These are phyloP conservation scores for Gandaritis pyraliata DNA, from an alignment of 2,888 invertebrate genomes.

Conservation along the genomic window DNA sequence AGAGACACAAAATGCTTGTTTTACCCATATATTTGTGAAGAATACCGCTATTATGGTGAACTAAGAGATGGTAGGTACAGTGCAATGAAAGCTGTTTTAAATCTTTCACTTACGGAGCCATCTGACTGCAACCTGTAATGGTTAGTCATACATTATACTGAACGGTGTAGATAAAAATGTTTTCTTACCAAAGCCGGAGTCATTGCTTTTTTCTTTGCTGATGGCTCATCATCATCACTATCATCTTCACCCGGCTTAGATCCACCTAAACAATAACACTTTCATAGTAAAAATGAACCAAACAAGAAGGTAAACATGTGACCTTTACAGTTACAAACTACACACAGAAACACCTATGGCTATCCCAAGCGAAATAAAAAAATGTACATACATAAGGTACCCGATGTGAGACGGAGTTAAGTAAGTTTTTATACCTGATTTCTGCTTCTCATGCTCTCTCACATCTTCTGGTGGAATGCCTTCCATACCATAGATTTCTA, in stretches of 20 bases:
- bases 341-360: conserved; percentile 67
- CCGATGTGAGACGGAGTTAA: conserved; percentile 59
- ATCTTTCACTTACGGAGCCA: conserved; percentile 4
- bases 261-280: conserved; percentile 74
- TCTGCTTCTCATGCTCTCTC: conserved; percentile 96
- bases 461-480: conserved; percentile 98
- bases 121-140: not conserved
- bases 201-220: conserved; percentile 88
- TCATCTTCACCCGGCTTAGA: conserved; percentile 89
- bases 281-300: conserved; percentile 20
- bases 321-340: conserved; percentile 54
- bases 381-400: conserved; percentile 76
- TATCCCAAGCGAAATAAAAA: conserved; percentile 67
- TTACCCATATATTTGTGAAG: not conserved
- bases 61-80: not conserved
- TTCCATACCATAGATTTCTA: conserved; percentile 99
- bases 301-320: conserved; percentile 19
- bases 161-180: not conserved
- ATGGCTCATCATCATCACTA: conserved; percentile 93
- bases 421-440: conserved; percentile 83
- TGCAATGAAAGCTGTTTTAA: conserved; percentile 3
- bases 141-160: not conserved
- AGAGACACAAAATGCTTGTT: conserved; percentile 28
- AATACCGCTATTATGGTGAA: not conserved
- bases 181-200: conserved; percentile 81